A percentile compares a stretch with the other conserved stretches of the same genome.
Evolutionary conservation across 2,888 invertebrate species (phyloP).

Genomic region (Amiota minor): DNA sequence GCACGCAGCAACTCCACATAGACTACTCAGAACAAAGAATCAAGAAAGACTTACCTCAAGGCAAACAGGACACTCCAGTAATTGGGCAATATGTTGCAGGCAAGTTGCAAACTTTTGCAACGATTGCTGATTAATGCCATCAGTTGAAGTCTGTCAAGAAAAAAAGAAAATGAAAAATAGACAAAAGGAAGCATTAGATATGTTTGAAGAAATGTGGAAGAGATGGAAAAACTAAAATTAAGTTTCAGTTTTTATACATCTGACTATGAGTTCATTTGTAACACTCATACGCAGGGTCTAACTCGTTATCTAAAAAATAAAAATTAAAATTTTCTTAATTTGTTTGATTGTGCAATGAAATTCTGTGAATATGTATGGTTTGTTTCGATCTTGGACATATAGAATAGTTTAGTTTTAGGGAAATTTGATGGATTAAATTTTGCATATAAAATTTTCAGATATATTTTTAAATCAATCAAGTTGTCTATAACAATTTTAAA

Average conservation of each 20-base stretch:
- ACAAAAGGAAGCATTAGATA: slow-evolving; percentile 10
- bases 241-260: slow-evolving; percentile 33
- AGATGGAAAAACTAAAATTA: slow-evolving; percentile 12
- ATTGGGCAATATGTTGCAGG: slow-evolving; percentile 74
- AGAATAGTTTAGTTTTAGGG: too few relatives aligned
- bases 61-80: slow-evolving; percentile 75
- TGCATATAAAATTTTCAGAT: too few relatives aligned
- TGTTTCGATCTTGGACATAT: too few relatives aligned
- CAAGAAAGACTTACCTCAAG: slow-evolving; percentile 72
- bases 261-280: too few relatives aligned
- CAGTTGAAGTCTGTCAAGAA: slow-evolving; percentile 58
- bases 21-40: slow-evolving; percentile 11
- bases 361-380: too few relatives aligned
- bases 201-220: background rate
- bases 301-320: too few relatives aligned
- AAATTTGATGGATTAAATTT: too few relatives aligned
- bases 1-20: slow-evolving; percentile 41
- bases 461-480: too few relatives aligned
- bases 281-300: too few relatives aligned
- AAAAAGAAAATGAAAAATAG: slow-evolving; percentile 18
- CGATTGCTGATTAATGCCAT: slow-evolving; percentile 72
- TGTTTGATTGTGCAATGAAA: too few relatives aligned
- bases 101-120: slow-evolving; percentile 74
- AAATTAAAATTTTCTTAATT: too few relatives aligned
- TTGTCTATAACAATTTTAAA: too few relatives aligned